These are phyloP conservation scores for Malurus cyaneus DNA, from an alignment of 2,113 vertebrate species.

Conservation along the genomic window DNA sequence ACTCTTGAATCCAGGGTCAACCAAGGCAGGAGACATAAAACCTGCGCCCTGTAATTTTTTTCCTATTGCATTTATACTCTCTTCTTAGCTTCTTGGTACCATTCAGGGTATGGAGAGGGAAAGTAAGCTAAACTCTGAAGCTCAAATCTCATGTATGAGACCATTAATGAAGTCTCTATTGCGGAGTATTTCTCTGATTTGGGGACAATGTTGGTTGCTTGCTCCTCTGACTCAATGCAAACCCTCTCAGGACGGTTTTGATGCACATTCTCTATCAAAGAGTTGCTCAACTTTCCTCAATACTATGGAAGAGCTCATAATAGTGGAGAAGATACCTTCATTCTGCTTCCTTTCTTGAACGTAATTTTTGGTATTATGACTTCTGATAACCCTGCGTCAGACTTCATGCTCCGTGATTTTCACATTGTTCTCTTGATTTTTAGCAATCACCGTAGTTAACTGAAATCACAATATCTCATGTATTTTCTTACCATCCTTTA, in stretches of 20 bases:
- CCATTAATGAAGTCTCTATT: background rate
- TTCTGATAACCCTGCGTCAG: background rate
- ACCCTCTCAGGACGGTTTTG: background rate
- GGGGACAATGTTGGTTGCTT: background rate
- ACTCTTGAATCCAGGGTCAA: background rate
- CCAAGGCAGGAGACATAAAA: background rate
- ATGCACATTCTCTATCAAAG: background rate
- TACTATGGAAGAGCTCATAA: background rate
- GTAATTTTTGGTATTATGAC: background rate
- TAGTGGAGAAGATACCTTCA: background rate
- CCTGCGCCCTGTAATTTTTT: background rate
- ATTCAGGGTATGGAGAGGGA: background rate
- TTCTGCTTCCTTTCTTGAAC: background rate
- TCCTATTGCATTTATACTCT: background rate
- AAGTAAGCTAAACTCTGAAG: background rate
- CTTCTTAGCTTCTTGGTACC: background rate
- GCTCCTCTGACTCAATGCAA: background rate
- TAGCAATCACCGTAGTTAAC: background rate
- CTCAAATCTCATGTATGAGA: background rate
- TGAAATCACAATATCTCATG: background rate
- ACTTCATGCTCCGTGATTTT: background rate
- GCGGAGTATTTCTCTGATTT: background rate
- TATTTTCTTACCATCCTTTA: background rate
- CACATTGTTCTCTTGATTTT: background rate
- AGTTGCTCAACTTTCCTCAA: background rate